Evolutionary conservation across 2,888 invertebrate genomes (phyloP).

Genomic region (Odontomyia ornata): DNA sequence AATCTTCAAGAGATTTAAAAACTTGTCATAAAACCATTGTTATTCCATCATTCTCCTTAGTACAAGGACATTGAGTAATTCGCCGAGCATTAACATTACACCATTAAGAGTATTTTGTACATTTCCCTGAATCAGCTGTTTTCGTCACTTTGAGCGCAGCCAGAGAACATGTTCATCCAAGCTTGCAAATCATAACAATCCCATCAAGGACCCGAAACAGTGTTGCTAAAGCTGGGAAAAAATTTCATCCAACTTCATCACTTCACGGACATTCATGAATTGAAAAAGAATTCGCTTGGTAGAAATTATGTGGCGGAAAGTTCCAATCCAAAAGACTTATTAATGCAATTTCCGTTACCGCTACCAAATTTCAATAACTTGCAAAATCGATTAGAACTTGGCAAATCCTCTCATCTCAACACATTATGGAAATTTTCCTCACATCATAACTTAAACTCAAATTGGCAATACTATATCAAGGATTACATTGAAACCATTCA

Average conservation of each 20-base stretch:
- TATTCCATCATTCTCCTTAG: neutral
- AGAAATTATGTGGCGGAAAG: no score
- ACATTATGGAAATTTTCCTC: no score
- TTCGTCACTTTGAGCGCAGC: neutral
- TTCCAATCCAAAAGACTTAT: no score
- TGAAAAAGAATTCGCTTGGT: no score
- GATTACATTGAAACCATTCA: conserved; percentile 17
- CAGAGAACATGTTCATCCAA: neutral
- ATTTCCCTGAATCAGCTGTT: conserved; percentile 23
- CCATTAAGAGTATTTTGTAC: neutral
- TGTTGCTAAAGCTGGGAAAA: neutral
- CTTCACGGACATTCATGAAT: neutral
- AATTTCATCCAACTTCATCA: neutral
- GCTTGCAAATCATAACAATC: conserved; percentile 14
- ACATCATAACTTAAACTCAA: no score
- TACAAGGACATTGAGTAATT: neutral
- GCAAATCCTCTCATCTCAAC: no score
- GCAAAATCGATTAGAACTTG: no score
- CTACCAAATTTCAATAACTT: no score
- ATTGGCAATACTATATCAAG: neutral
- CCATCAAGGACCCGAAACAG: neutral
- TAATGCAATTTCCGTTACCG: no score
- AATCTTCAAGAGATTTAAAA: neutral
- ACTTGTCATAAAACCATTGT: conserved; percentile 1
- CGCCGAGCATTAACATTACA: neutral